Percentiles rank a stretch among this genome's conserved stretches.
Evolutionary conservation across 2,797 vertebrate species (phyloP).

Genomic region (Balearica regulorum): DNA sequence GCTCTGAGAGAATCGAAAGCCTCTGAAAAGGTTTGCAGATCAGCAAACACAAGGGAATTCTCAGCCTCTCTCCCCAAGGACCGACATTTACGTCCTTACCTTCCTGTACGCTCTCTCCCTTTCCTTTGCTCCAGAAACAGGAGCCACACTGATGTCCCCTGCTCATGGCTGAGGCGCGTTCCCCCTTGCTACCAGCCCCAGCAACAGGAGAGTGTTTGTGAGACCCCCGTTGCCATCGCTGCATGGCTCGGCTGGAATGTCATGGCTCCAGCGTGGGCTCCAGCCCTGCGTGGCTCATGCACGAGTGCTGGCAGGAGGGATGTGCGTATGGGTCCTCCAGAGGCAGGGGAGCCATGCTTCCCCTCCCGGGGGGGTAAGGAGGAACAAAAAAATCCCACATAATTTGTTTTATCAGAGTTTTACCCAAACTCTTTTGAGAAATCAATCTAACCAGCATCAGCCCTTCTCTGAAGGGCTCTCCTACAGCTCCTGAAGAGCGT

Average conservation of each 20-base stretch:
- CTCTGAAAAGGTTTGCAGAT: slow-evolving; percentile 38
- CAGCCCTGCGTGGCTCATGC: not conserved
- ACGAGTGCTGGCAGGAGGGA: not conserved
- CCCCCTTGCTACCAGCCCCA: not conserved
- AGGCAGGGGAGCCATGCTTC: not conserved
- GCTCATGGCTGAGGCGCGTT: accelerated
- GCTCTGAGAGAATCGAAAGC: not conserved
- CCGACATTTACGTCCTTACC: not conserved
- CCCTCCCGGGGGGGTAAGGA: accelerated
- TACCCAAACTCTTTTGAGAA: not conserved
- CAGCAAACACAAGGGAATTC: not conserved
- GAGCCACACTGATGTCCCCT: accelerated
- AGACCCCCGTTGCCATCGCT: not conserved
- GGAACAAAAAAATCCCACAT: accelerated
- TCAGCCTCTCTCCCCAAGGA: not conserved
- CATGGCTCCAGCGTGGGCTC: accelerated
- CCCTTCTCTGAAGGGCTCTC: not conserved
- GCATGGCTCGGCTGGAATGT: not conserved
- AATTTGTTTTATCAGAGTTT: not conserved
- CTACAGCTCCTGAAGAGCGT: not conserved
- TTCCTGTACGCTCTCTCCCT: not conserved
- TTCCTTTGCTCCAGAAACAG: not conserved
- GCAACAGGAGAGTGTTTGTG: not conserved
- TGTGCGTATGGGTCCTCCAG: not conserved
- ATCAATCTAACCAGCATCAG: not conserved